phyloP scores from a whole-genome alignment of 2,113 vertebrate species.

The western clawed frog (Xenopus tropicalis) region UCB_Xtro_10.0 CM004450.2:100240501-100241000 shows the following conservation, averaged over 20 bases:
- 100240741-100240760: neutral
- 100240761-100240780: neutral
- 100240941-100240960: slow-evolving; percentile 9
- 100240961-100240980: neutral
- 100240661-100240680: no score
- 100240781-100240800: slow-evolving; percentile 21
- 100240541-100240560: slow-evolving; percentile 69
- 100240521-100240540: slow-evolving; percentile 96
- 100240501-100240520: slow-evolving; percentile 87
- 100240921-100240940: neutral
- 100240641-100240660: no score
- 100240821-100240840: slow-evolving; percentile 41
- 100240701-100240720: no score
- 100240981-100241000: neutral
- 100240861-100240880: neutral
- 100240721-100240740: no score
- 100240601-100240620: slow-evolving; percentile 53
- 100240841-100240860: neutral
- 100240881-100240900: neutral
- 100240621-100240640: slow-evolving; percentile 37
- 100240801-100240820: slow-evolving; percentile 37
- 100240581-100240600: slow-evolving; percentile 49
- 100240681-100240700: no score
- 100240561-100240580: slow-evolving; percentile 58
- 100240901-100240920: neutral